Percentiles rank a stretch among this genome's conserved stretches.
Evolutionary conservation across 2,888 invertebrate species (phyloP).

Genomic region (Ornithoptera priamus): DNA sequence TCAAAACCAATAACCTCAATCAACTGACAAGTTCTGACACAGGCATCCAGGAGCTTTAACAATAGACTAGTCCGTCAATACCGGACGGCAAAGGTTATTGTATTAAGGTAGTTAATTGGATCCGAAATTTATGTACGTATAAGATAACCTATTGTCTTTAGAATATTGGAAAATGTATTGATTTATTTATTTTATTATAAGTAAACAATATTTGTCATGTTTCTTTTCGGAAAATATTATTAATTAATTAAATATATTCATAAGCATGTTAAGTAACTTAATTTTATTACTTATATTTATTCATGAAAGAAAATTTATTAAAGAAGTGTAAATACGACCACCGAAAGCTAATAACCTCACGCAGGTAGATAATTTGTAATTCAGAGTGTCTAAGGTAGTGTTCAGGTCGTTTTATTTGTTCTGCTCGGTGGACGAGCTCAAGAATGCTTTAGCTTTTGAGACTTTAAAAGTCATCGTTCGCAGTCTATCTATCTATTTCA

Average conservation of each 20-base stretch:
- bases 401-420: too few species aligned
- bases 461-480: too few species aligned
- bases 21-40: slow-evolving; percentile 22
- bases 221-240: neutral
- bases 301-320: too few species aligned
- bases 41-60: slow-evolving; percentile 5
- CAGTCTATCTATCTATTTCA: too few species aligned
- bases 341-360: too few species aligned
- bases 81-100: slow-evolving; percentile 23
- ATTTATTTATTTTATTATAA: neutral
- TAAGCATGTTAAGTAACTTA: too few species aligned
- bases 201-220: neutral
- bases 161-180: slow-evolving; percentile 7
- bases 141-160: slow-evolving; percentile 11
- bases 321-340: too few species aligned
- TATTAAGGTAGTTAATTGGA: slow-evolving; percentile 27
- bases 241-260: neutral
- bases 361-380: too few species aligned
- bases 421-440: too few species aligned
- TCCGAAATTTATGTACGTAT: slow-evolving; percentile 18
- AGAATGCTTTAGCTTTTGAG: too few species aligned
- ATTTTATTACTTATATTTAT: too few species aligned
- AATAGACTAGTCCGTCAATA: slow-evolving; percentile 26
- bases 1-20: slow-evolving; percentile 17
- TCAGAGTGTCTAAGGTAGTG: too few species aligned